Evolutionary conservation across 2,888 invertebrate species (phyloP), one percentile per base, ranked within the genome.

Genomic region (Tenodera sinensis): DNA sequence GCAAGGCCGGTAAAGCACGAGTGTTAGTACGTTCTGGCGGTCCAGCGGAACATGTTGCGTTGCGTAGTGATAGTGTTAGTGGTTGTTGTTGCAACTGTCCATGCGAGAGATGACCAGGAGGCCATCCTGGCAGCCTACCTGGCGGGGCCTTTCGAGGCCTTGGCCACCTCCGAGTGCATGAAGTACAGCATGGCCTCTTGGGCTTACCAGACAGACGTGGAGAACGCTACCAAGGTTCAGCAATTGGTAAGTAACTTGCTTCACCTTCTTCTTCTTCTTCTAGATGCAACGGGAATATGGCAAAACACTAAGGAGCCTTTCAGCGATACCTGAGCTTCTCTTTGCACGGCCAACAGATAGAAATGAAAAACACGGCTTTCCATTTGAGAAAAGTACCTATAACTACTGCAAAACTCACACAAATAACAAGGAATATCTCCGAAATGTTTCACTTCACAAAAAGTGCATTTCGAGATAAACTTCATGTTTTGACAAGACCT

Each of bases 171-270:
- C 27, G 82, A 71, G 84, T 94, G 94, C 90, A 92, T 93, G 90
- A 92, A 93, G 81, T 89, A 91, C 9, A 92, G 92, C 83, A 91
- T 92, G 25, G 93, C 93, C 12, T 92, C 93, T 90, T 94, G 93
- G 93, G 91, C 92, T 27, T 92, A 92, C 89, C 92, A 92, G 27
- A 93, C 93, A 0, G 93, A 94, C 91, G 91, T 93, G 8, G 92
- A 91, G 85, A 92, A 93, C 89, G 89, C 90, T 83, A 90, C 90
- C 27, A 93, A 92, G 91, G 91, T 92, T 90, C 90, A 91, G 84
- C 47, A 47, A 20, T 90, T 91, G 88, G 92, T 92, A 91, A 91
- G 91, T 87, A 88, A 30, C 30, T 2, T 6, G 34, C 7, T 30
- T 30, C n/a, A 4, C 30, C 30, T 30, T 30, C 30, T 30, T 30